These are phyloP conservation scores for Rafetus swinhoei DNA, from an alignment of 2,113 vertebrate species.

Conservation along the genomic window DNA sequence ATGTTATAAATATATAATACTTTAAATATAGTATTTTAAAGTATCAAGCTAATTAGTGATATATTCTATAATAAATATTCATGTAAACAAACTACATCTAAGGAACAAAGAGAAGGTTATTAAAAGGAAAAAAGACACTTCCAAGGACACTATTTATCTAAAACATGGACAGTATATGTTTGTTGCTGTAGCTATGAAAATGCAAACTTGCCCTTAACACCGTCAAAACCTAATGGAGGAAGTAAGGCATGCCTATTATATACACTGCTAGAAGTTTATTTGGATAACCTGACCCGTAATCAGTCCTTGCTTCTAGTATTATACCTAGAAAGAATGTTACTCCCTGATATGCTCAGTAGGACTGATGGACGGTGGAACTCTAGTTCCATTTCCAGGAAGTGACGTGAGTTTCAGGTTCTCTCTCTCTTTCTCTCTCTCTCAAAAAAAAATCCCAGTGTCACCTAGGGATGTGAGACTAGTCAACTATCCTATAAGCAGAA, in stretches of 20 bases:
- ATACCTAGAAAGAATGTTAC: background rate
- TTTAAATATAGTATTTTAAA: background rate
- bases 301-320: background rate
- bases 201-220: background rate
- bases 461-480: too few species aligned
- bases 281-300: background rate
- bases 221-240: background rate
- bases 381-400: background rate
- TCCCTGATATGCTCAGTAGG: background rate
- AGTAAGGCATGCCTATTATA: background rate
- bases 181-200: background rate
- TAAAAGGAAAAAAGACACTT: background rate
- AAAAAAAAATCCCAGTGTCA: background rate
- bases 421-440: too few species aligned
- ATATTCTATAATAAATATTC: background rate
- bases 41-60: background rate
- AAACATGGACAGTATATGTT: background rate
- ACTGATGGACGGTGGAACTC: background rate
- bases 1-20: background rate
- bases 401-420: background rate
- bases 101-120: background rate
- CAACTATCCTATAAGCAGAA: too few species aligned
- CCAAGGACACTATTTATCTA: background rate
- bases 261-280: background rate
- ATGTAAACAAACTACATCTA: background rate